A percentile compares a stretch with the other conserved stretches of the same genome.
Evolutionary conservation across 2,797 vertebrate genomes (phyloP).

Genomic region (Sebastes diaconus): DNA sequence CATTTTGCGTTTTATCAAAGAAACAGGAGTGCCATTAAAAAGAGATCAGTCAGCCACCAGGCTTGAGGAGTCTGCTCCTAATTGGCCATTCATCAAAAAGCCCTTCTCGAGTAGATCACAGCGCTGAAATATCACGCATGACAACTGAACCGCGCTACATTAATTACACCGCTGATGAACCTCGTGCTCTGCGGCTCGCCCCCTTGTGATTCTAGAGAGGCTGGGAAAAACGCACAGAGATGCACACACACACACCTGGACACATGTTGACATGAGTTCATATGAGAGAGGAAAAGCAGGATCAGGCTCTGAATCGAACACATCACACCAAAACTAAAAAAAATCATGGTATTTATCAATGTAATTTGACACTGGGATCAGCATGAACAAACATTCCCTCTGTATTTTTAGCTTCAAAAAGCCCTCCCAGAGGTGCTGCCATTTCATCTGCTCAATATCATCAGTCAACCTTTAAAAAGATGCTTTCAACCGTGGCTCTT

Average conservation of each 20-base stretch:
- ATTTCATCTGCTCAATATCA: conserved; percentile 62
- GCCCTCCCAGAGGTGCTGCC: conserved; percentile 37
- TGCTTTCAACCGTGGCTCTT: conserved; percentile 50
- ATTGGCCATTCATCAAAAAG: conserved; percentile 87
- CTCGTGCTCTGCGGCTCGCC: conserved; percentile 43
- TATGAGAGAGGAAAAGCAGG: not conserved
- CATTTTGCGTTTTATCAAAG: conserved; percentile 85
- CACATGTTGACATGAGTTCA: not conserved
- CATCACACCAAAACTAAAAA: not conserved
- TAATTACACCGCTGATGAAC: conserved; percentile 79
- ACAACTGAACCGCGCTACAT: conserved; percentile 77
- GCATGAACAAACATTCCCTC: conserved; percentile 21
- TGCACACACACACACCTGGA: conserved; percentile 18
- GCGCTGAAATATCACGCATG: conserved; percentile 76
- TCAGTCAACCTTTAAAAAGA: conserved; percentile 66
- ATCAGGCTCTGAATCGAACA: not conserved
- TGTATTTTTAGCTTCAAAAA: conserved; percentile 55
- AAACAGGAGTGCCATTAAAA: conserved; percentile 85
- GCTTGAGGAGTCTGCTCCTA: conserved; percentile 78
- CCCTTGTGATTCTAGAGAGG: conserved; percentile 32
- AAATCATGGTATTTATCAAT: not conserved
- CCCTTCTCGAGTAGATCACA: conserved; percentile 74
- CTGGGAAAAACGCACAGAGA: conserved; percentile 10
- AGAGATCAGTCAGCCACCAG: conserved; percentile 84
- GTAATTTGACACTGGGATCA: conserved; percentile 23